Evolutionary conservation across 2,888 invertebrate genomes (phyloP), one percentile per base, ranked within the genome.

Genomic region (Acronicta psi): DNA sequence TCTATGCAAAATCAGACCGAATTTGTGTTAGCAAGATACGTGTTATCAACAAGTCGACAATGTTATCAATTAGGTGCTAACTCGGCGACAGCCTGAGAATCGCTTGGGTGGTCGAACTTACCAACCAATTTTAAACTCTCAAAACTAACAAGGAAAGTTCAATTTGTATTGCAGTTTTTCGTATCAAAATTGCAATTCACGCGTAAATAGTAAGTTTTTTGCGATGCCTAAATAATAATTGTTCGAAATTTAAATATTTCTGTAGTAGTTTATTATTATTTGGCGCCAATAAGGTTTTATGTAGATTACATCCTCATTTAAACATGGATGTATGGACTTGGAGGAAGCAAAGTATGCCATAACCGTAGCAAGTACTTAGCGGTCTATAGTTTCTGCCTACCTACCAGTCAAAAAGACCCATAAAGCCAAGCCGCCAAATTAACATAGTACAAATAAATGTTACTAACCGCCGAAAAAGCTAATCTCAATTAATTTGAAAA

Each of bases 11-110:
- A 79, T 74, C 52, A 64, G 44, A 65, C 72, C 73, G 64, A 81
- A 82, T 76, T 74, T 78, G 80, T 83, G 80, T 75, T 81, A 76
- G 31, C 34, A 17, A 72, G 86, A 87, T 86, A 86, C 57, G 68
- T 42, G 43, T 81, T 88, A 88, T 88, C 87, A 79, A 64, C 59
- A 56, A 52, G 67, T 71, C 78, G 73, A 81, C 79, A 79, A 74
- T 77, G 82, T 85, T 87, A 87, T 87, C 86, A 76, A 67, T 71
- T 72, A 73, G 79, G 77, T 73, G 76, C 70, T 74, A 79, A 72
- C 51, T 67, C 16, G 36, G 37, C 73, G 80, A 77, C 79, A 79
- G 80, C 81, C 79, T 85, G 83, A 74, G 83, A 83, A 84, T 65
- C 47, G 66, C 74, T 57, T 83, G 85, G 84, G 84, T 85, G 85